Conservation (phyloP, 2,113 vertebrate genomes). For the Acanthisitta chloris region DNA sequence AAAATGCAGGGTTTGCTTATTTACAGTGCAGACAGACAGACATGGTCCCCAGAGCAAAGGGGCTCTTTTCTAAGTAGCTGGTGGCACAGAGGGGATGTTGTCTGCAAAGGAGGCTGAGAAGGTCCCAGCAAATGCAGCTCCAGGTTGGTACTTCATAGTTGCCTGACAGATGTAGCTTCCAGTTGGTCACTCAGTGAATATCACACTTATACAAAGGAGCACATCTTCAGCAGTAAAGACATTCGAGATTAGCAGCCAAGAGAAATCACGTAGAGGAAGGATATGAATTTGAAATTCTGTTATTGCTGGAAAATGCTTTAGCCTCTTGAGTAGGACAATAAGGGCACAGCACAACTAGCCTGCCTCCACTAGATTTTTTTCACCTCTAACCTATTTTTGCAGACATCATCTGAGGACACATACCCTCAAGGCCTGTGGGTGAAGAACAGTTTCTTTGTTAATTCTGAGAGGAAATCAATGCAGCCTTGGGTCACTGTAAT, state of each 20-base stretch:
- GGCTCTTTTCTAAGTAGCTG: background rate
- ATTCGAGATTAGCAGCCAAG: background rate
- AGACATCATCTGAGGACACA: constrained; percentile 3
- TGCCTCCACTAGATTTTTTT: background rate
- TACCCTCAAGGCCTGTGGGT: background rate
- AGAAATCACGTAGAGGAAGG: background rate
- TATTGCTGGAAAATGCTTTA: background rate
- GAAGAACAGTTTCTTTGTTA: background rate
- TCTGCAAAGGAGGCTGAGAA: background rate
- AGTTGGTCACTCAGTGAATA: background rate
- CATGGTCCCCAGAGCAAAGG: background rate
- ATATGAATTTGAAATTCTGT: background rate
- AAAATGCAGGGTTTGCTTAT: background rate
- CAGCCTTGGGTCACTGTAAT: background rate
- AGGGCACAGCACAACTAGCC: background rate
- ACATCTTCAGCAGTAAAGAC: background rate
- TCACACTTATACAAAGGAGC: background rate
- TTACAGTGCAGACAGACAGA: background rate
- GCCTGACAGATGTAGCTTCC: background rate
- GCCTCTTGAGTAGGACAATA: background rate
- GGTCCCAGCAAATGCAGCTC: background rate
- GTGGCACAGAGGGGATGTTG: background rate
- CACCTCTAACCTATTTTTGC: background rate
- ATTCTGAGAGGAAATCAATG: constrained; percentile 20
- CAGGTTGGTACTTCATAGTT: background rate